Percentiles rank a stretch among this genome's conserved stretches.
These are phyloP conservation scores for Pelusios castaneus DNA, from an alignment of 2,113 vertebrate genomes.

Conservation along the genomic window DNA sequence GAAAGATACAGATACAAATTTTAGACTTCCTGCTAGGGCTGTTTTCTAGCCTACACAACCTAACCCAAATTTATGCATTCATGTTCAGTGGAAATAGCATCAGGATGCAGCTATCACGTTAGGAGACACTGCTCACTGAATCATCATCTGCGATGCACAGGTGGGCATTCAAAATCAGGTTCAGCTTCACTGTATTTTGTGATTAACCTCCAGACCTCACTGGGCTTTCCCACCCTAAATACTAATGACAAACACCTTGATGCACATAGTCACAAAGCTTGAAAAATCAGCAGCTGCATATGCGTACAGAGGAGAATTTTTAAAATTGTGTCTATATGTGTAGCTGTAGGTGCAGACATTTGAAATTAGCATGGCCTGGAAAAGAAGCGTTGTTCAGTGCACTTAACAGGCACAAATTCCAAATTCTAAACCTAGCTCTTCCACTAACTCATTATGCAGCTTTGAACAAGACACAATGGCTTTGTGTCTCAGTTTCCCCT, in stretches of 20 bases:
- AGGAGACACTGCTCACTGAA: not conserved
- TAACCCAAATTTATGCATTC: not conserved
- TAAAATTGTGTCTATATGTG: not conserved
- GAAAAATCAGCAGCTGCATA: not conserved
- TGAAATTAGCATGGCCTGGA: not conserved
- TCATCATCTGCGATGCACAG: not conserved
- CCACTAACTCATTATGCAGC: not conserved
- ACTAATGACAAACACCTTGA: not conserved
- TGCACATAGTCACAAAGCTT: not conserved
- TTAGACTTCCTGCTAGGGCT: not conserved
- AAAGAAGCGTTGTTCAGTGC: not conserved
- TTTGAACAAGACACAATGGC: not conserved
- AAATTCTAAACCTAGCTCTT: not conserved
- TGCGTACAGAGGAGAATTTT: not conserved
- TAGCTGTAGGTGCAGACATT: not conserved
- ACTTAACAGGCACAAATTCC: not conserved
- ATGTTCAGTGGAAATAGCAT: not conserved
- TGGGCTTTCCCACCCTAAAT: not conserved
- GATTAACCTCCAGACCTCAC: not conserved
- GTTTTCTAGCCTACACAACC: not conserved
- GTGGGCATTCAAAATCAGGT: not conserved
- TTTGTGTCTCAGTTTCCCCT: not conserved
- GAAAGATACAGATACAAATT: not conserved
- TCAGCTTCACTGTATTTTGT: not conserved
- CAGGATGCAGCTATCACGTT: not conserved